A percentile compares a stretch with the other conserved stretches of the same genome.
Conservation (phyloP, 2,888 invertebrate genomes). For the Unio pictorum region DNA sequence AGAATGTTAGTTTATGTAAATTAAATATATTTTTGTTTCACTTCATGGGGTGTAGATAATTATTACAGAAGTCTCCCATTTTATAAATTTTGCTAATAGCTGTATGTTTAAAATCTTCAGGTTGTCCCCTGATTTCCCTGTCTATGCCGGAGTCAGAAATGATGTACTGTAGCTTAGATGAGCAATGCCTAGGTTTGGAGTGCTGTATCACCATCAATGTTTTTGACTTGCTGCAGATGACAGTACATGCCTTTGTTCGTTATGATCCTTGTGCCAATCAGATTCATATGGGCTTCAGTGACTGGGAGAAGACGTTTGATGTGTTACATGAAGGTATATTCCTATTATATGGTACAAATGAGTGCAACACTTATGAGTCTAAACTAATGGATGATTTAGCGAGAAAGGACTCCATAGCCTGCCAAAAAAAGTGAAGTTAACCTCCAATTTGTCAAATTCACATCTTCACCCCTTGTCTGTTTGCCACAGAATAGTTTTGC, state of each 20-base stretch:
- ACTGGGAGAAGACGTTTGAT: conserved; percentile 22
- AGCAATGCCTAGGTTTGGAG: conserved; percentile 51
- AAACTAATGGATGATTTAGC: background rate
- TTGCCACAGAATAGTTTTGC: too few relatives aligned
- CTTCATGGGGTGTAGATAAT: too few relatives aligned
- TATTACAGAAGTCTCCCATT: too few relatives aligned
- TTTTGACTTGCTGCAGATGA: conserved; percentile 45
- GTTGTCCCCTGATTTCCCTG: conserved; percentile 44
- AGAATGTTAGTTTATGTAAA: too few relatives aligned
- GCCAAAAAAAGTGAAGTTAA: too few relatives aligned
- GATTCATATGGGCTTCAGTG: conserved; percentile 38
- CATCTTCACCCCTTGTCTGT: too few relatives aligned
- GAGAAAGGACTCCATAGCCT: too few relatives aligned
- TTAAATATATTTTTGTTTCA: too few relatives aligned
- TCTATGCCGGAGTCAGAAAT: conserved; percentile 32
- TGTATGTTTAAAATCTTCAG: conserved; percentile 20
- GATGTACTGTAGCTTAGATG: conserved; percentile 49
- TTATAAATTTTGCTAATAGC: too few relatives aligned
- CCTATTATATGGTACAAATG: conserved; percentile 4
- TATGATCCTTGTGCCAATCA: conserved; percentile 45
- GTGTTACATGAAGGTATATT: conserved; percentile 12
- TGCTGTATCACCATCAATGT: conserved; percentile 54
- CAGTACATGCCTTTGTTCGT: conserved; percentile 45
- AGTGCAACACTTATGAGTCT: background rate
- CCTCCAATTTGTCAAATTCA: too few relatives aligned